Evolutionary conservation across 2,797 vertebrate species (phyloP).

Genomic region (Arctocebus calabarensis): DNA sequence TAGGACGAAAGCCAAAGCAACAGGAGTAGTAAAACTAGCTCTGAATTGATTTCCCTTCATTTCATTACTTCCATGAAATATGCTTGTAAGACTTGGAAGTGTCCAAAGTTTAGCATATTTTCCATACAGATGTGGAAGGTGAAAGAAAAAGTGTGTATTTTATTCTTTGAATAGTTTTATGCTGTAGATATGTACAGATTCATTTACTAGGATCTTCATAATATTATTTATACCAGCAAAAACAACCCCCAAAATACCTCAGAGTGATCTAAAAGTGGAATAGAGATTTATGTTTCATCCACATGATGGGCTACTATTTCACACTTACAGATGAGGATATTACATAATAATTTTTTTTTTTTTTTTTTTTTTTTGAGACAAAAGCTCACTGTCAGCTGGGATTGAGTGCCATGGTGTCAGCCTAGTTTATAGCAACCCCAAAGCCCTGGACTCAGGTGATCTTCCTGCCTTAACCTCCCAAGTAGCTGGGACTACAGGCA

Average conservation of each 20-base stretch:
- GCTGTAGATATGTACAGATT: neutral
- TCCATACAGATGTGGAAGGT: neutral
- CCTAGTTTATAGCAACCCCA: no score
- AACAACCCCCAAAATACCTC: neutral
- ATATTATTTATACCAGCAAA: neutral
- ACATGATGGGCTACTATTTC: neutral
- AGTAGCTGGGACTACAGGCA: no score
- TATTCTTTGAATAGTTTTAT: neutral
- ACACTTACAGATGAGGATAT: slow-evolving; percentile 15
- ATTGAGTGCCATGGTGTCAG: no score
- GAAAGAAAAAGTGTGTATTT: neutral
- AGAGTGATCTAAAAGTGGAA: neutral
- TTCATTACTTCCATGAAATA: slow-evolving; percentile 33
- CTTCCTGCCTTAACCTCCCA: no score
- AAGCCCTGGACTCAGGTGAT: no score
- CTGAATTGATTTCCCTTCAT: neutral
- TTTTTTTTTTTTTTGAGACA: no score
- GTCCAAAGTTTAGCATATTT: slow-evolving; percentile 45
- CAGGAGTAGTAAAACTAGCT: neutral
- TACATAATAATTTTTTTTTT: neutral
- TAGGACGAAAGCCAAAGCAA: slow-evolving; percentile 4
- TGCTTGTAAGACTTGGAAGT: slow-evolving; percentile 3
- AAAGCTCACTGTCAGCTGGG: no score
- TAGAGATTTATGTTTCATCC: neutral
- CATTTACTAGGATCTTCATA: neutral